Base-by-base conservation (phyloP, 2,888 invertebrate species). In the Argynnis bischoffii region DNA sequence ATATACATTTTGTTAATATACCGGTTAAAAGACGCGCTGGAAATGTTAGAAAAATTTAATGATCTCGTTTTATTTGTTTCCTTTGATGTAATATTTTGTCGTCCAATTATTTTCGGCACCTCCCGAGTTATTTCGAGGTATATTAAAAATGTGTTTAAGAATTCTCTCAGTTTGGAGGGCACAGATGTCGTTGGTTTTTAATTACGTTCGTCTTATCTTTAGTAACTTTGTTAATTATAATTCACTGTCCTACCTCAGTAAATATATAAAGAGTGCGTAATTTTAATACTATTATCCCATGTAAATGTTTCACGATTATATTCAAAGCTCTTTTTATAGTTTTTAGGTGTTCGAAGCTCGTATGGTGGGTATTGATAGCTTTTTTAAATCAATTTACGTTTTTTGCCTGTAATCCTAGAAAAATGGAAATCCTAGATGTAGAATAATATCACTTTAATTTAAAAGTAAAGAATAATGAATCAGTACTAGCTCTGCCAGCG, bases 141-240 rank as follows among this genome's bases (percentile, higher is more conserved):
- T 69, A 67, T 60, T 66, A 66, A 69, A 66, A 66, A 69, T 47
- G 14, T 48, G 51, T 69, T 50, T 15, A 18, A 26, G 50, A 55
- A 51, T 70, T 55, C 55, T 56, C 55, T 50, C 60, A 48, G 55
- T 55, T 55, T 35, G 18, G 55, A 26, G 3, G 51, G 55, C 48
- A 61, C 72, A 70, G 70, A 69, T 70, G 72, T 66, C 72, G 53
- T 60, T 53, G 47, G 31, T 53, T 57, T 63, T 61, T 70, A 67
- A 70, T 70, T 67, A 67, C 63, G 51, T 56, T 64, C 66, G 67
- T 65, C 66, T 67, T 67, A 69, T 69, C 67, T 67, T 69, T 63
- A 59, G 59, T 67, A 72, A 69, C 66, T 72, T 72, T 64, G 63
- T 68, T 72, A 67, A 72, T 69, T 72, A 72, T 69, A 61, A 67